Conservation (phyloP, 2,888 invertebrate genomes). For the Ectemnius continuus region DNA sequence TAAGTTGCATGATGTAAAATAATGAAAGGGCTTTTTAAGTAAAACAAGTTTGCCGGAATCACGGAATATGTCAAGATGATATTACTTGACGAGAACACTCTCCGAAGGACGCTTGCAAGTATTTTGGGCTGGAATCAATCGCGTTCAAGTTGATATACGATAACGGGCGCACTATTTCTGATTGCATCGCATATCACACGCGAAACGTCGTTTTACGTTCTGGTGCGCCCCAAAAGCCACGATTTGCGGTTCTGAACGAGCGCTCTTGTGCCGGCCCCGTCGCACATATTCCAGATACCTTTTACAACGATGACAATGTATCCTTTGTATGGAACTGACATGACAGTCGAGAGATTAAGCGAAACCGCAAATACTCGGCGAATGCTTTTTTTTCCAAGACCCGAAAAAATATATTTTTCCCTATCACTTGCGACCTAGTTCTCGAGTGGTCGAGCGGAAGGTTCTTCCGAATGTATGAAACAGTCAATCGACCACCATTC, state of each 20-base stretch:
- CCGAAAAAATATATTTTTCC: no score
- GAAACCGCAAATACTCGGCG: not conserved
- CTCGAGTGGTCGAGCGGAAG: not conserved
- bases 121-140: not conserved
- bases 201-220: slow-evolving; percentile 6
- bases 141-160: not conserved
- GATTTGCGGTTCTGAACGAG: not conserved
- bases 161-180: not conserved
- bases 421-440: no score
- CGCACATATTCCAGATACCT: not conserved
- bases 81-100: no score
- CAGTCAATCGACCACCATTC: slow-evolving; percentile 33
- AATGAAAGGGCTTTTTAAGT: no score
- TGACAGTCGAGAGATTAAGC: not conserved
- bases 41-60: no score
- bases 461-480: slow-evolving; percentile 27
- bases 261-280: not conserved
- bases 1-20: no score
- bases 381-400: not conserved
- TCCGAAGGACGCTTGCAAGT: no score
- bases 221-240: slow-evolving; percentile 2
- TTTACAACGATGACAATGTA: not conserved
- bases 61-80: no score
- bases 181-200: slow-evolving; percentile 3
- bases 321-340: slow-evolving; percentile 3